Base-by-base conservation (phyloP, 2,888 invertebrate genomes). In the Phortica okadai region DNA sequence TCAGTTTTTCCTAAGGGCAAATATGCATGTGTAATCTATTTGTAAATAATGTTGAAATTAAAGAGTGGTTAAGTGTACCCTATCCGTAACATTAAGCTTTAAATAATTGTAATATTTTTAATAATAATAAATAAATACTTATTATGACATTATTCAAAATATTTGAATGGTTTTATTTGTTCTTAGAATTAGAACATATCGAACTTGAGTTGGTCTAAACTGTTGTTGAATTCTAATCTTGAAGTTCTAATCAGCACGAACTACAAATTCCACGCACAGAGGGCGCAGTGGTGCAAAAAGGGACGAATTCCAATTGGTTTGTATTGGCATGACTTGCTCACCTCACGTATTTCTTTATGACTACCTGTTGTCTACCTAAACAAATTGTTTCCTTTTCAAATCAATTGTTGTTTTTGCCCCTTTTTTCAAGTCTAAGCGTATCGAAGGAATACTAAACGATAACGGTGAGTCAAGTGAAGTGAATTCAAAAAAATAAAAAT, bases 81-180 rank as follows among this genome's bases (percentile, higher is more conserved):
- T 78, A 76, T 76, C 59, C 14, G 74, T 80, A 80, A 78, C 25
- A 78, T 77, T 87, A 87, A 86, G 85, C 85, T 87, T 85, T 85
- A 85, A 87, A 86, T 87, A 85, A 81, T 87, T 84, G 79, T 83
- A 87, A 84, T 21, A 25, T 62, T 62, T 56, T 62, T 62, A 25
- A 62, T 25, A 25, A 59, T 21, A 59, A 16, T 21, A 21, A 59
- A 16, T 59, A 16, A 62, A 25, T 21, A 33, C 33, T 33, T 33
- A 33, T 33, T 33, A 33, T 33, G 33, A 33, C 33, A 33, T 33
- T 33, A 33, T 33, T 33, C 33, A 33, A 33, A 33, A 5, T 4
- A 33, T 33, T 4, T 4, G 2, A 33, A 33, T 5, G 33, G 2
- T 33, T 33, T 33, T 33, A 5, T 33, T 33, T 33, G 21, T 33